phyloP scores from a whole-genome alignment of 1,140 invertebrate species.

The Drosophila bifasciata region DNA sequence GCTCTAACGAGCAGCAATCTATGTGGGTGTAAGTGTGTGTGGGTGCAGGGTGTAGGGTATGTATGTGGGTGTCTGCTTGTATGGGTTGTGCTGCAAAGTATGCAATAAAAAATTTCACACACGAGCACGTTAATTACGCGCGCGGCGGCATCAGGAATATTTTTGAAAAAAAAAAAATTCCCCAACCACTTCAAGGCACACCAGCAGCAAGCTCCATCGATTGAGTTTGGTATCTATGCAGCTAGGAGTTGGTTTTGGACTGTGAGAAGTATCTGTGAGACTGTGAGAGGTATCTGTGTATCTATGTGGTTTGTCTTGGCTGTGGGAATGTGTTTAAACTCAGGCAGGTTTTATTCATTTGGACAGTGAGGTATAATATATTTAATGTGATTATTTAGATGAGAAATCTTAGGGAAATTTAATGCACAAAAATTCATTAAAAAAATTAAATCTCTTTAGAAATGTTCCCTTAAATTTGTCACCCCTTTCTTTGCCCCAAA shows the following conservation, averaged over 20 bases:
- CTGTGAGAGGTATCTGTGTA: conserved; percentile 9
- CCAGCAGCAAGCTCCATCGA: background rate
- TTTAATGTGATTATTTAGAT: too few species aligned
- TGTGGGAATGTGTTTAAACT: conserved; percentile 1
- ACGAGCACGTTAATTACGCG: conserved; percentile 72
- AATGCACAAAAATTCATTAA: too few species aligned
- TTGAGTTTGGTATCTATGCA: background rate
- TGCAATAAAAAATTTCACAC: conserved; percentile 81
- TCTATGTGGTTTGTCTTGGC: conserved; percentile 1
- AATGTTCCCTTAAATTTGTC: too few species aligned
- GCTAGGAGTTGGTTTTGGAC: background rate
- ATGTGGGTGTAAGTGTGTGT: conserved; percentile 18
- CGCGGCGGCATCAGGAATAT: conserved; percentile 39
- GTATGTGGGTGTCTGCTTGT: background rate
- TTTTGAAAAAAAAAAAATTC: conserved; percentile 40
- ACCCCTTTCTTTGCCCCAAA: too few species aligned
- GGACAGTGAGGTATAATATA: too few species aligned
- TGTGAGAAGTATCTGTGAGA: background rate
- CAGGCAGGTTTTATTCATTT: too few species aligned
- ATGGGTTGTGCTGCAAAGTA: conserved; percentile 61
- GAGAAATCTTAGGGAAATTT: too few species aligned
- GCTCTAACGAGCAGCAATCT: conserved; percentile 64
- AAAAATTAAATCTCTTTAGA: too few species aligned
- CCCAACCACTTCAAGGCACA: conserved; percentile 4
- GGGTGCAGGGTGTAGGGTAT: too few species aligned